Conservation (phyloP, 2,113 vertebrate genomes). For the Oreocharis arfaki region DNA sequence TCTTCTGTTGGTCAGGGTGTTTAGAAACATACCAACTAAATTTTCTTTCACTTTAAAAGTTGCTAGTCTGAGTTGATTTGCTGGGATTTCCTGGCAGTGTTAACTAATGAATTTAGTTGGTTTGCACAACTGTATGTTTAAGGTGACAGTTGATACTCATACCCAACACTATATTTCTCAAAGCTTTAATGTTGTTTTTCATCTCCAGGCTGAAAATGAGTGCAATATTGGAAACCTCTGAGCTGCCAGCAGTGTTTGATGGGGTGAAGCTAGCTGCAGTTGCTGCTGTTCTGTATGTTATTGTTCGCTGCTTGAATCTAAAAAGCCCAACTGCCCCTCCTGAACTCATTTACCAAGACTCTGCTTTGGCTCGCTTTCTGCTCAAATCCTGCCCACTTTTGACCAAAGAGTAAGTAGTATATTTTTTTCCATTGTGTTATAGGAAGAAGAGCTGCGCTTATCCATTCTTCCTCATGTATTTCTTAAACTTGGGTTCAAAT, state of each 20-base stretch:
- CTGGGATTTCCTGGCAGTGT: background rate
- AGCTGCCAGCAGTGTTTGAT: constrained; percentile 94
- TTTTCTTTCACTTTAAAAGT: background rate
- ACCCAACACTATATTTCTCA: background rate
- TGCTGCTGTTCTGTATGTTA: constrained; percentile 90
- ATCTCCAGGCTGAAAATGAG: constrained; percentile 68
- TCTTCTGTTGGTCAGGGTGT: background rate
- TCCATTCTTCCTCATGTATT: background rate
- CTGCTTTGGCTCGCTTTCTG: constrained; percentile 86
- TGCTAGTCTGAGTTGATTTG: background rate
- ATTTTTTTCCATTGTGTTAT: background rate
- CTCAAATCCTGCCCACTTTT: constrained; percentile 92
- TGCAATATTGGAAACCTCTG: constrained; percentile 78
- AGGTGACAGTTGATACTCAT: background rate
- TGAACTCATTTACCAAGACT: constrained; percentile 91
- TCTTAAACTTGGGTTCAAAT: background rate
- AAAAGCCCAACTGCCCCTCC: constrained; percentile 94
- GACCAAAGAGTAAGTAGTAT: constrained; percentile 95
- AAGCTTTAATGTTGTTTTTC: background rate
- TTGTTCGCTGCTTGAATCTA: constrained; percentile 94
- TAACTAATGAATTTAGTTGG: background rate
- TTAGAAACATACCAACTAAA: background rate
- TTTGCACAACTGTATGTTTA: background rate
- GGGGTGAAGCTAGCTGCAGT: constrained; percentile 95
- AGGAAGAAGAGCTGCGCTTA: background rate